Evolutionary conservation across 2,113 vertebrate species (phyloP).

Genomic region (Capricornis sumatraensis): DNA sequence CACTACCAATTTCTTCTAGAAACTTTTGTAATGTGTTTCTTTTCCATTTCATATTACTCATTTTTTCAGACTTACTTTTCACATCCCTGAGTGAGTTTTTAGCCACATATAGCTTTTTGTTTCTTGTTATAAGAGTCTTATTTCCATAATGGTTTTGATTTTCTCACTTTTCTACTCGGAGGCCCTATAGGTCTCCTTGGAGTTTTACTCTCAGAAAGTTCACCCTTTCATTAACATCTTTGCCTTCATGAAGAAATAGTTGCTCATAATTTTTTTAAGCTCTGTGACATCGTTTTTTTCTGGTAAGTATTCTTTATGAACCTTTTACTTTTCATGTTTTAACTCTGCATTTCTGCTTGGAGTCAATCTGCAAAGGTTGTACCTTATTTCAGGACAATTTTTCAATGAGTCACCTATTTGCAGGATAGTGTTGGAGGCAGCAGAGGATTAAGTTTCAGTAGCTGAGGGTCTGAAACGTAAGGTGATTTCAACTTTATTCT

Average conservation of each 20-base stretch:
- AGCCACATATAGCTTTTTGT: neutral
- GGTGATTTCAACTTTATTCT: neutral
- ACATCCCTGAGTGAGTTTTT: neutral
- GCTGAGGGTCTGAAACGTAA: neutral
- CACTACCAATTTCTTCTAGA: neutral
- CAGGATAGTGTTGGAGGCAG: neutral
- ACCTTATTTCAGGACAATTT: too few relatives aligned
- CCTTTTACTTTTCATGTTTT: neutral
- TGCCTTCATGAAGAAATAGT: neutral
- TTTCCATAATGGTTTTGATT: neutral
- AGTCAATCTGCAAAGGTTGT: too few relatives aligned
- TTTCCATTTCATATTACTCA: neutral
- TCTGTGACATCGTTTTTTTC: neutral
- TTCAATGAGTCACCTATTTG: neutral
- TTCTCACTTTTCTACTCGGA: neutral
- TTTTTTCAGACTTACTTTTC: neutral
- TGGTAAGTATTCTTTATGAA: accelerated
- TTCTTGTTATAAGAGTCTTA: neutral
- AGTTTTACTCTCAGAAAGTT: neutral
- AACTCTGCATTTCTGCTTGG: neutral
- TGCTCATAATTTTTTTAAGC: neutral
- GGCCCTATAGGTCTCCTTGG: neutral
- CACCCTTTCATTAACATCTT: neutral
- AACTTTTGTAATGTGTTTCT: neutral
- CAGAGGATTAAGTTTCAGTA: accelerated